phyloP scores from a whole-genome alignment of 2,888 invertebrate genomes.

The Tetanocera ferruginea region DNA sequence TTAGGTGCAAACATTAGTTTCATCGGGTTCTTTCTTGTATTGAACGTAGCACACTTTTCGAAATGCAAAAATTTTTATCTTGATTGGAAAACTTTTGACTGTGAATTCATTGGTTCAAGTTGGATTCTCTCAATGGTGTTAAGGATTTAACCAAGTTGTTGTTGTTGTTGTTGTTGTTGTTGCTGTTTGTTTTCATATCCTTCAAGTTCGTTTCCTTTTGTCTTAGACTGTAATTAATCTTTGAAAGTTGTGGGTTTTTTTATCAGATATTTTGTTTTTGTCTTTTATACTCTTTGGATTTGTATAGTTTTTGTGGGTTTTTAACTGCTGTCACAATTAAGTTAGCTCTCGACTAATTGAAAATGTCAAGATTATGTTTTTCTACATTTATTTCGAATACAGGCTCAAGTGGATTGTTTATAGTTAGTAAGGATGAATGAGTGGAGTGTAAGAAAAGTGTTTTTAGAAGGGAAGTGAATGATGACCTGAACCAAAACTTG shows the following conservation, averaged over 20 bases:
- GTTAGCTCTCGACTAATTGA: constrained; percentile 54
- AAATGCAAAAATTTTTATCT: constrained; percentile 52
- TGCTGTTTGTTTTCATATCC: constrained; percentile 49
- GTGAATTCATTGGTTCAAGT: too few relatives aligned
- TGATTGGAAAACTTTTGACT: constrained; percentile 59
- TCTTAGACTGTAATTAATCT: constrained; percentile 64
- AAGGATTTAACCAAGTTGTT: not conserved
- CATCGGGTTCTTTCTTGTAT: constrained; percentile 29
- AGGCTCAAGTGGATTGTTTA: too few relatives aligned
- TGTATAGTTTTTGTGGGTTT: constrained; percentile 39
- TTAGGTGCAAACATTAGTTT: constrained; percentile 59
- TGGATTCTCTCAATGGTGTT: too few relatives aligned
- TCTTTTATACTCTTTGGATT: not conserved
- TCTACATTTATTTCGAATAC: not conserved
- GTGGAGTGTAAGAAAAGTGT: too few relatives aligned
- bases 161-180: constrained; percentile 4
- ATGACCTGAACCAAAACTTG: too few relatives aligned
- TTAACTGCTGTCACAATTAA: constrained; percentile 64
- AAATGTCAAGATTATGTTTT: constrained; percentile 22
- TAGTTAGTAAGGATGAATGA: too few relatives aligned
- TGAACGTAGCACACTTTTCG: constrained; percentile 20
- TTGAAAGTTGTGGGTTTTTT: constrained; percentile 60
- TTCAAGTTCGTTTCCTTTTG: constrained; percentile 61
- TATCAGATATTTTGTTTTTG: too few relatives aligned
- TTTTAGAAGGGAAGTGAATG: too few relatives aligned